A percentile compares a stretch with the other conserved stretches of the same genome.
Conservation (phyloP, 2,888 invertebrate genomes). For the Mactromeris polynyma region DNA sequence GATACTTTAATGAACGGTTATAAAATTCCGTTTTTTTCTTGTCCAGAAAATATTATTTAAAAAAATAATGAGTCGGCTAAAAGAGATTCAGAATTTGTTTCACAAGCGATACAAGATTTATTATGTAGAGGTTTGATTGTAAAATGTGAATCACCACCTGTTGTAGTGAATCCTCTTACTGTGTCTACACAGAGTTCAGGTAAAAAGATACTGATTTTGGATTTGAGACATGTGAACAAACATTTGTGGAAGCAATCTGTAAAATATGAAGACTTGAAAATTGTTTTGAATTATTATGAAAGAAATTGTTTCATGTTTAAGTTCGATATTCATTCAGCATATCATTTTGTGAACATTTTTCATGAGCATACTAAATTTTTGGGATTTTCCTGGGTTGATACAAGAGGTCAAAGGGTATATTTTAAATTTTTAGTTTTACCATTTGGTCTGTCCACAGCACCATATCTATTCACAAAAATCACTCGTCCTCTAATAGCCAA, state of each 20-base stretch:
- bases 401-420: neutral
- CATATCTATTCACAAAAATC: constrained; percentile 62
- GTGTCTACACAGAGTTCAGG: neutral
- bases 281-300: neutral
- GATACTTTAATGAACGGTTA: constrained; percentile 9
- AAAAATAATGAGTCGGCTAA: constrained; percentile 5
- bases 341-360: constrained; percentile 48
- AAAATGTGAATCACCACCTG: neutral
- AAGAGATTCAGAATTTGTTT: neutral
- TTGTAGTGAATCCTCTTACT: constrained; percentile 3
- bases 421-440: constrained; percentile 55
- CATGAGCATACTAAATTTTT: constrained; percentile 36
- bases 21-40: constrained; percentile 7
- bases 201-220: neutral
- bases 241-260: constrained; percentile 34
- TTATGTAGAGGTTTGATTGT: constrained; percentile 13
- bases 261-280: constrained; percentile 20
- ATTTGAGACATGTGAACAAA: constrained; percentile 21
- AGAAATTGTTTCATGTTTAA: neutral
- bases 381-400: constrained; percentile 37
- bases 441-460: too few species aligned
- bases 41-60: neutral
- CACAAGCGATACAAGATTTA: neutral
- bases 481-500: constrained; percentile 48
- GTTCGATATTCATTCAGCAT: constrained; percentile 23